These are phyloP conservation scores for Chelonoidis abingdonii DNA, from an alignment of 2,113 vertebrate genomes.

Conservation along the genomic window DNA sequence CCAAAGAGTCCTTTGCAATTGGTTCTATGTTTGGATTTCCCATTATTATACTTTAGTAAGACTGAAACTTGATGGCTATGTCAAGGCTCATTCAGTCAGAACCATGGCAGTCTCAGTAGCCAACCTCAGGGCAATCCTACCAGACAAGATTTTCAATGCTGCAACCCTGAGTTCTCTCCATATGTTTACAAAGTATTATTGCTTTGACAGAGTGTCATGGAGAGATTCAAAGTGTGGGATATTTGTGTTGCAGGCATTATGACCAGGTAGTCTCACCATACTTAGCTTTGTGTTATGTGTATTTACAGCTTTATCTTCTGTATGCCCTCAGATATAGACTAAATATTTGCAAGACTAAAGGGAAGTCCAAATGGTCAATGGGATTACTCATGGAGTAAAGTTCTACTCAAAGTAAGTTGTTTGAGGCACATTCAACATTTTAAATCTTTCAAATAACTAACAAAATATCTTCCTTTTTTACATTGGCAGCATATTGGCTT, in stretches of 20 bases:
- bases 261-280: slow-evolving; percentile 37
- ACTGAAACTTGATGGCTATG: slow-evolving; percentile 47
- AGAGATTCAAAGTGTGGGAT: neutral
- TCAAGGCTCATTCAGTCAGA: slow-evolving; percentile 29
- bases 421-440: neutral
- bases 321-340: neutral
- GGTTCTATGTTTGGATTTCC: neutral
- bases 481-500: neutral
- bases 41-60: neutral
- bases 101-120: neutral
- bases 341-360: neutral
- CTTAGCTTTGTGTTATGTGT: neutral
- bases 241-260: slow-evolving; percentile 41
- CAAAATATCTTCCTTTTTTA: neutral
- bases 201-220: slow-evolving; percentile 29
- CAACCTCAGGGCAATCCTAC: slow-evolving; percentile 42
- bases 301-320: neutral
- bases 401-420: neutral
- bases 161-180: neutral
- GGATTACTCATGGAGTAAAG: neutral
- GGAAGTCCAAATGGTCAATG: neutral
- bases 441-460: neutral
- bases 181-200: neutral
- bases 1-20: neutral
- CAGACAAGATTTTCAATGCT: neutral